Percentiles rank a stretch among this genome's conserved stretches.
These are phyloP conservation scores for Lasioglossum albipes DNA, from an alignment of 1,140 invertebrate species.

Conservation along the genomic window DNA sequence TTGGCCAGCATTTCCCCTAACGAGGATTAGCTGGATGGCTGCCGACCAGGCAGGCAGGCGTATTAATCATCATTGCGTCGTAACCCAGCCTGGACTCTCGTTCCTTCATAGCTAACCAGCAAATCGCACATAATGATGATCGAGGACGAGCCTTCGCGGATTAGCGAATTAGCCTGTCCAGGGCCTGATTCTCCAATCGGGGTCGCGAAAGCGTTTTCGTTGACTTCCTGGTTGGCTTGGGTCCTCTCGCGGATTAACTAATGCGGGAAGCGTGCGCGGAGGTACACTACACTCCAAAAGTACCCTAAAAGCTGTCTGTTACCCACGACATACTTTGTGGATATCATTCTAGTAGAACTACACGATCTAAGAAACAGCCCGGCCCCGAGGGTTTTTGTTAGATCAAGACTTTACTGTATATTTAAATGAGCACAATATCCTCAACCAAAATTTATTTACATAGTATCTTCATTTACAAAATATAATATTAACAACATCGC, in stretches of 20 bases:
- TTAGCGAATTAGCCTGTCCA: conserved; percentile 35
- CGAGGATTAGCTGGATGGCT: conserved; percentile 47
- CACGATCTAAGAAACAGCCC: no score
- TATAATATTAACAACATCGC: no score
- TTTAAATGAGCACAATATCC: no score
- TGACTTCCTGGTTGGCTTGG: conserved; percentile 5
- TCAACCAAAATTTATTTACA: no score
- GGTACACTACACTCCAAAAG: no score
- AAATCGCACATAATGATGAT: conserved; percentile 46
- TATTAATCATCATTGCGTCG: conserved; percentile 59
- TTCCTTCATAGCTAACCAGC: conserved; percentile 17
- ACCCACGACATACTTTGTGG: no score
- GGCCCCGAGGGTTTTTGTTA: no score
- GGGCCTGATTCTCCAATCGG: conserved; percentile 7
- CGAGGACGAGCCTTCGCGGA: conserved; percentile 35
- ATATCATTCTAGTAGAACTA: no score
- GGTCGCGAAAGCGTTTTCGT: conserved; percentile 1
- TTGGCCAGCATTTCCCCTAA: conserved; percentile 22
- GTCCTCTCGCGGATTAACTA: conserved; percentile 17
- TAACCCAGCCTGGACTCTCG: neutral
- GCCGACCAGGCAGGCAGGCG: conserved; percentile 4
- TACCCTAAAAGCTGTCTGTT: no score
- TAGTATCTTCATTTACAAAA: no score
- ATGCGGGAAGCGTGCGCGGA: neutral
- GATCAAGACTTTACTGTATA: no score